Evolutionary conservation across 2,888 invertebrate genomes (phyloP), one percentile per base, ranked within the genome.

Genomic region (Eurytoma adleriae): DNA sequence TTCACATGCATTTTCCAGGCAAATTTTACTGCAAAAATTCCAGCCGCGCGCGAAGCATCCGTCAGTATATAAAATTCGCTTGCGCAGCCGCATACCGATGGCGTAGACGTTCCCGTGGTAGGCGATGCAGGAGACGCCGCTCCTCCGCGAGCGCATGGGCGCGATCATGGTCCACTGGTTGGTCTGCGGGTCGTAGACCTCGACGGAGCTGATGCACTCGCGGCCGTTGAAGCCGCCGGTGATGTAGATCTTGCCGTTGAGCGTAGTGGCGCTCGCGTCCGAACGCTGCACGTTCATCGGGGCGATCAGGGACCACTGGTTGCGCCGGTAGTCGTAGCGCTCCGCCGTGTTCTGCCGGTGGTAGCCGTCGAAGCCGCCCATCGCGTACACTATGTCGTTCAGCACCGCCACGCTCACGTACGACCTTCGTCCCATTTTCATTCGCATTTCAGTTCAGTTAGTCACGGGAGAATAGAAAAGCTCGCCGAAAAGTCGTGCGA

Each of bases 191-290:
- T 96, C 95, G 90, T 95, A 97, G 71, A 95, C 93, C 89, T 97
- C 97, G 2, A 95, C 96, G 27, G 96, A 95, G 90, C 95, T 96
- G 93, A 96, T 94, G 87, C 97, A 96, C 87, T 97, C 96, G 87
- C 96, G 96, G 0, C 98, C 98, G 90, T 97, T 97, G 90, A 97
- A 98, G 0, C 98, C 98, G 1, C 98, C 97, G 73, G 94, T 94
- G 84, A 96, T 95, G 91, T 95, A 96, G 85, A 96, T 95, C 87
- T 95, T 95, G 82, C 96, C 96, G 83, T 96, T 94, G 50, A 97
- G 91, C 0, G 95, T 94, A n/a, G 98, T 96, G 3, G 97, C 96
- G 88, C 96, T 96, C 0, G 97, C 97, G 89, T 98, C 98, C 27
- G 97, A 97, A 84, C 98, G 92, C 87, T 96, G 96, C 83, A 95